Evolutionary conservation across 1,140 invertebrate genomes (phyloP), one percentile per base, ranked within the genome.

Genomic region (Trichonephila clavata): DNA sequence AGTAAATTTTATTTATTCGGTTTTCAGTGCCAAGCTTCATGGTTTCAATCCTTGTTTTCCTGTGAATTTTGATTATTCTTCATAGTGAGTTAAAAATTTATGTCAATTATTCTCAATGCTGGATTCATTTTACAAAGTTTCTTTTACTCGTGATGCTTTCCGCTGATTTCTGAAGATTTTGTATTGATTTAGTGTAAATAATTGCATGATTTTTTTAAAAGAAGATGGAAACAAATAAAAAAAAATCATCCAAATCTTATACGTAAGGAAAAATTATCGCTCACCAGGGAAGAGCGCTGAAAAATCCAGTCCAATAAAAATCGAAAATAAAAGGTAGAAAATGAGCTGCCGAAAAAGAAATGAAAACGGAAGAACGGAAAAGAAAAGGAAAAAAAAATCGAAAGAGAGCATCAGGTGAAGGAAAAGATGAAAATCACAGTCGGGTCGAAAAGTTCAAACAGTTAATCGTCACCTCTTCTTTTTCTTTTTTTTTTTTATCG

Each of bases 381-480:
- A 71, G 10, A 89, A 68, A 57, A 39, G 32, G n/a, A n/a, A n/a
- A 89, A 68, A 68, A 39, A 50, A 24, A 71, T 24, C 43, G 65
- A 68, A 50, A 65, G 61, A 65, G 61, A 61, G 86, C 86, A 87
- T 89, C 87, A 89, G 87, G 87, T 89, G 87, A 77, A 89, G 87
- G 57, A 89, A 89, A 89, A 61, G 86, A 87, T 87, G 86, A 87
- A 87, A 87, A 87, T 87, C 59, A 87, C 39, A 87, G 86, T 65
- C 43, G 50, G 87, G 87, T 89, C 87, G 87, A 89, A 68, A 50
- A 89, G 87, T 89, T 89, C 87, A 89, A 89, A 89, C 87, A 89
- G 87, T 89, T 89, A 89, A 89, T 89, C 87, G 87, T 71, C 87
- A 71, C 63, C 86, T 63, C 86, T 65, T 87, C 63, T 63, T 87